Base-by-base conservation (phyloP, 2,797 vertebrate species). In the Takifugu rubripes region DNA sequence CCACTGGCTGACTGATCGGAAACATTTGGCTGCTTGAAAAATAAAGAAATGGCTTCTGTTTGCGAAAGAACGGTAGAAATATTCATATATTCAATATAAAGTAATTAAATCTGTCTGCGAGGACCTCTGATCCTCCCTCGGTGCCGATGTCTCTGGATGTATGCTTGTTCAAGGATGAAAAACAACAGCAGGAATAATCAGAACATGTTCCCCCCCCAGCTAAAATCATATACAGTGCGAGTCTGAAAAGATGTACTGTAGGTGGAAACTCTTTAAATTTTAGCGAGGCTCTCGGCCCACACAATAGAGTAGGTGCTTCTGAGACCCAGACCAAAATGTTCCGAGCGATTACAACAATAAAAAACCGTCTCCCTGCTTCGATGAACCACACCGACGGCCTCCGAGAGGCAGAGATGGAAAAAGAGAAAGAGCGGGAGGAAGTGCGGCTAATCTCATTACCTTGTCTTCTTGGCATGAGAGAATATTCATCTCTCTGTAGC, bases 391-490 rank as follows among this genome's bases (percentile, higher is more conserved):
- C 79, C 78, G 68, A 71, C 72, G 70, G 68, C 61, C 68, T 72
- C 58, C 79, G 78, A 82, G 63, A 77, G 57, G 59, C 59, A 78
- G 78, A 69, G 72, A 82, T 68, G 79, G 71, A 72, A 69, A 75
- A 57, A 68, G 54, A 73, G 64, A 66, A 46, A 75, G 67, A 70
- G 68, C 73, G 66, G 72, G 64, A 74, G 54, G 43, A 67, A 74
- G 73, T 74, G 68, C n/a, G 71, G 65, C 79, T 87, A 88, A 88
- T 88, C 83, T 83, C 74, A 88, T 89, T 88, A 88, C 82, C 77
- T 83, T 81, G 59, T 68, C 74, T 84, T 85, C 75, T 74, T 82
- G 79, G 77, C 78, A 83, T 59, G 57, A 79, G 79, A 78, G 70
- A 85, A 85, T 86, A 83, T 86, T 86, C 63, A 81, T 85, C 81